phyloP scores from a whole-genome alignment of 2,113 vertebrate species.

The Actenoides lindsayi region DNA sequence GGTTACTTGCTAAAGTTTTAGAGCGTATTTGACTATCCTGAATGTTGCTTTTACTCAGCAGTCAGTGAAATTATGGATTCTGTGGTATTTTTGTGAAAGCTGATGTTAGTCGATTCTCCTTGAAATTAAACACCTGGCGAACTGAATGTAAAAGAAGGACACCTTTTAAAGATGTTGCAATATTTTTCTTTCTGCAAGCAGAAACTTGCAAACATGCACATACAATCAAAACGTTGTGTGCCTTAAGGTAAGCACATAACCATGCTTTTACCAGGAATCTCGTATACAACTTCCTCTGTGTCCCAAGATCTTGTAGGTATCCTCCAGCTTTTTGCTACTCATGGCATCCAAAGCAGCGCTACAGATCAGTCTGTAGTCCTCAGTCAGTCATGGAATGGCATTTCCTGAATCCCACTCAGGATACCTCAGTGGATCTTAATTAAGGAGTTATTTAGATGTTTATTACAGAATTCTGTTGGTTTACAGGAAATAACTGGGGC shows the following conservation, averaged over 20 bases:
- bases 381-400: accelerated
- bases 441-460: background rate
- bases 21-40: slow-evolving; percentile 14
- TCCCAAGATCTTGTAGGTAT: background rate
- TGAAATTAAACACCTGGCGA: background rate
- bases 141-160: background rate
- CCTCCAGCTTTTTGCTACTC: background rate
- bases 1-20: slow-evolving; percentile 29
- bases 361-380: background rate
- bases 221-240: accelerated
- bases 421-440: background rate
- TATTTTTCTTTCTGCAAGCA: background rate
- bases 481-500: background rate
- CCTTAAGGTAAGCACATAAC: background rate
- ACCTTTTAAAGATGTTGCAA: background rate
- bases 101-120: background rate
- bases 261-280: background rate
- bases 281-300: background rate
- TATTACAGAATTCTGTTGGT: background rate
- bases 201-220: background rate
- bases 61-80: background rate
- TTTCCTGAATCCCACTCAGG: background rate
- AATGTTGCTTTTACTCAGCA: slow-evolving; percentile 32
- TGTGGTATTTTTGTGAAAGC: slow-evolving; percentile 1
- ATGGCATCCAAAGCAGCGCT: accelerated